phyloP scores from a whole-genome alignment of 2,113 vertebrate genomes.

The Glareola pratincola region DNA sequence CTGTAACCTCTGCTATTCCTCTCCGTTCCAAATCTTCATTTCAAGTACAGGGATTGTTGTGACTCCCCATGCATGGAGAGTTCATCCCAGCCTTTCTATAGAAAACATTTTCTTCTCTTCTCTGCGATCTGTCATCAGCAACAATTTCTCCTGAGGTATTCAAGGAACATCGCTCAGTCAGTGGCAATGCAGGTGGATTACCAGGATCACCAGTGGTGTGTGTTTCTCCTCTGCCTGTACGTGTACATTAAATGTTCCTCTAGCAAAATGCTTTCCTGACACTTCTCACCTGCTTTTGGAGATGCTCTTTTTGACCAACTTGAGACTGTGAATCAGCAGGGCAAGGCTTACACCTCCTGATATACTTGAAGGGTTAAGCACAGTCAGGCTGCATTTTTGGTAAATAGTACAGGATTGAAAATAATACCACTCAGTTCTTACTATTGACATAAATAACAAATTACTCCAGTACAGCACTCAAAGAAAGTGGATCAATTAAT shows the following conservation, averaged over 20 bases:
- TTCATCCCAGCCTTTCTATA: not conserved
- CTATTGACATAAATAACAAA: not conserved
- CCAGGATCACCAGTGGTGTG: not conserved
- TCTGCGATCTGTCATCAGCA: not conserved
- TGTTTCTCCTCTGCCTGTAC: not conserved
- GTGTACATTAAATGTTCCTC: not conserved
- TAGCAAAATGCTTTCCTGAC: not conserved
- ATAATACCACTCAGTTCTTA: not conserved
- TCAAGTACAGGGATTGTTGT: not conserved
- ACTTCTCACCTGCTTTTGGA: not conserved
- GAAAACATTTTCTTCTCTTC: not conserved
- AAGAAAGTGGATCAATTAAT: constrained; percentile 6
- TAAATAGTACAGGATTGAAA: not conserved
- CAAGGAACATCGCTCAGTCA: not conserved
- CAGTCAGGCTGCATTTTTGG: not conserved
- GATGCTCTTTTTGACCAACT: not conserved
- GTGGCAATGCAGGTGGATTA: not conserved
- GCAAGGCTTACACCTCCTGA: not conserved
- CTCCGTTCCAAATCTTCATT: not conserved
- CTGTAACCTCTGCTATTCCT: not conserved
- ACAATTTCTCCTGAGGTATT: not conserved
- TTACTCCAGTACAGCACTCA: not conserved
- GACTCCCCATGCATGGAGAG: not conserved
- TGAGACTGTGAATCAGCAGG: not conserved
- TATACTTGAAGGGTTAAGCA: not conserved